Evolutionary conservation across 2,797 vertebrate genomes (phyloP).

Genomic region (Pithecia hirsuta): DNA sequence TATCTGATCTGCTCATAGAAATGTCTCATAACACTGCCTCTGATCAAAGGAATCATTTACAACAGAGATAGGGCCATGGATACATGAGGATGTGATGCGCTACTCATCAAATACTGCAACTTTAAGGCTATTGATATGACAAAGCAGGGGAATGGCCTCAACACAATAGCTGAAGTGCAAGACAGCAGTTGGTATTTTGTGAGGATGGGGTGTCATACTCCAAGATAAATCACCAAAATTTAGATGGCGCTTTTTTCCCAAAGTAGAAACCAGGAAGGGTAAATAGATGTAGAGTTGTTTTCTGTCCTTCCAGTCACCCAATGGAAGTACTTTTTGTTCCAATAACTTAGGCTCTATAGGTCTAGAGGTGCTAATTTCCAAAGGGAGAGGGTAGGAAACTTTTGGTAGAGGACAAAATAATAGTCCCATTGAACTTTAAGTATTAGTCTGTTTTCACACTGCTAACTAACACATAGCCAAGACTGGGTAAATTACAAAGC

Average conservation of each 20-base stretch:
- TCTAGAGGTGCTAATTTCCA: neutral
- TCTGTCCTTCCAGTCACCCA: neutral
- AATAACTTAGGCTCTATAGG: neutral
- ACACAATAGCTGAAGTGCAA: neutral
- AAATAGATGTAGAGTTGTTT: neutral
- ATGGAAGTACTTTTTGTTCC: neutral
- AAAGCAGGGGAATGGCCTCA: neutral
- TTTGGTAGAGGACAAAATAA: neutral
- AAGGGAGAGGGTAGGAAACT: neutral
- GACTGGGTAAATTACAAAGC: no score
- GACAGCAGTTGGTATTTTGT: neutral
- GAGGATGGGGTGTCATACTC: no score
- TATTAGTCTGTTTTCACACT: no score
- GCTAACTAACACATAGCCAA: no score
- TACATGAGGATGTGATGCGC: neutral
- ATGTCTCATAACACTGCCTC: neutral
- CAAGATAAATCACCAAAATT: neutral
- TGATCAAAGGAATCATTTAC: neutral
- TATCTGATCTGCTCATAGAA: neutral
- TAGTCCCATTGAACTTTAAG: neutral
- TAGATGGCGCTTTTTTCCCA: neutral
- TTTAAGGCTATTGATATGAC: neutral
- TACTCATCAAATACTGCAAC: neutral
- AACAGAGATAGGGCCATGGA: neutral
- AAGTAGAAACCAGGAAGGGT: neutral